Evolutionary conservation across 2,113 vertebrate species (phyloP).

Genomic region (Eptesicus fuscus): DNA sequence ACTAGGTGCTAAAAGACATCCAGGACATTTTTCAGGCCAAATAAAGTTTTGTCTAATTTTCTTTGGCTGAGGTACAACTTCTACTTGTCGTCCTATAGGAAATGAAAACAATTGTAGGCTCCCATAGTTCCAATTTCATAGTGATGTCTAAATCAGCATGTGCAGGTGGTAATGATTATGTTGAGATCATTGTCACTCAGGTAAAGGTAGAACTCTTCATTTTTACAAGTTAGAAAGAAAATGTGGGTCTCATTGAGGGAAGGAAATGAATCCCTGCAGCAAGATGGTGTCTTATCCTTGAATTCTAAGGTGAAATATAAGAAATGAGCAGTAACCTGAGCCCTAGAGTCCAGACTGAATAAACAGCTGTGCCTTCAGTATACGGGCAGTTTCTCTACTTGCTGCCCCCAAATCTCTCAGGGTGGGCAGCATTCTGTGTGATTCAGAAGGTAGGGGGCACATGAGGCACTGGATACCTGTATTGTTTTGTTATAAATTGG

Average conservation of each 20-base stretch:
- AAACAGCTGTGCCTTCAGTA: not conserved
- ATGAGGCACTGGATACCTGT: not conserved
- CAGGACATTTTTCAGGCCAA: not conserved
- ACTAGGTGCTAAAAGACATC: not conserved
- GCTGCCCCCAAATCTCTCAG: not conserved
- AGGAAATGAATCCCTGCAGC: not conserved
- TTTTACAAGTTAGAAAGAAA: slow-evolving; percentile 23
- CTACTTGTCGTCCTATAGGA: not conserved
- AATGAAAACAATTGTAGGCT: not conserved
- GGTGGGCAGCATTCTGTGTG: not conserved
- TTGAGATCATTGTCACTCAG: not conserved
- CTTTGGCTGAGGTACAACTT: not conserved
- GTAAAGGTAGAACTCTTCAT: not conserved
- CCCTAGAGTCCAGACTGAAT: not conserved
- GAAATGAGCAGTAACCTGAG: not conserved
- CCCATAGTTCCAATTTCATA: slow-evolving; percentile 2
- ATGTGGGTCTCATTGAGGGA: not conserved
- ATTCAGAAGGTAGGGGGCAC: not conserved
- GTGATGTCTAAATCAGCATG: not conserved
- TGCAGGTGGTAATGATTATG: not conserved
- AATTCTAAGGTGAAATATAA: not conserved
- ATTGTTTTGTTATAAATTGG: not conserved
- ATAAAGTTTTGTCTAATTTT: not conserved
- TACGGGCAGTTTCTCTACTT: not conserved
- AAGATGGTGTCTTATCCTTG: not conserved